Percentiles rank a stretch among this genome's conserved stretches.
phyloP scores from a whole-genome alignment of 2,888 invertebrate genomes.

The Matsumyia berberina region DNA sequence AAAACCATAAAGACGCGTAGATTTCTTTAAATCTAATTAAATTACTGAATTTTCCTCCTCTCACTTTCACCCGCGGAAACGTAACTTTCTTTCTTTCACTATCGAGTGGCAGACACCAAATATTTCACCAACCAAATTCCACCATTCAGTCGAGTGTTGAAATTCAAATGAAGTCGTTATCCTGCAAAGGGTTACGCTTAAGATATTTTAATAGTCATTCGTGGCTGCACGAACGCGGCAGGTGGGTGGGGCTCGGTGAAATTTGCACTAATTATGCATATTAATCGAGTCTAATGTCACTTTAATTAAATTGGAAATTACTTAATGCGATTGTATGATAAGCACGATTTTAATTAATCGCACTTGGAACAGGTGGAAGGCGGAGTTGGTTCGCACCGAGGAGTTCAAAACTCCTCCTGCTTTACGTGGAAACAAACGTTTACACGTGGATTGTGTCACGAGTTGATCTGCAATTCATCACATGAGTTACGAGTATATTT shows the following conservation, averaged over 20 bases:
- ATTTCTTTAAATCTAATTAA: slow-evolving; percentile 26
- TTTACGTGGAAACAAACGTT: slow-evolving; percentile 10
- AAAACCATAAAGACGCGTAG: neutral
- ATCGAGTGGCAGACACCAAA: slow-evolving; percentile 17
- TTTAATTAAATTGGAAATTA: slow-evolving; percentile 73
- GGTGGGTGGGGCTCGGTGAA: slow-evolving; percentile 3
- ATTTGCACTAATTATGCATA: slow-evolving; percentile 72
- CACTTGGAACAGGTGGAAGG: slow-evolving; percentile 39
- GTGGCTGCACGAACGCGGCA: slow-evolving; percentile 31
- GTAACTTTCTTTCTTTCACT: slow-evolving; percentile 56
- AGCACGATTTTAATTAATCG: slow-evolving; percentile 73
- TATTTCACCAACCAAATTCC: slow-evolving; percentile 45
- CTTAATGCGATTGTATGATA: slow-evolving; percentile 32
- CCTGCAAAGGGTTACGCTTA: slow-evolving; percentile 25
- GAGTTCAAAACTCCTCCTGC: no score
- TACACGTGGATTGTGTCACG: slow-evolving; percentile 34
- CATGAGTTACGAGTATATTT: slow-evolving; percentile 30
- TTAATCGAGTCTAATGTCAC: slow-evolving; percentile 70
- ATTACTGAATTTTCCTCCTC: slow-evolving; percentile 12
- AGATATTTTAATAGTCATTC: slow-evolving; percentile 59
- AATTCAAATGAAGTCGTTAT: slow-evolving; percentile 56
- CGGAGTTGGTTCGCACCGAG: neutral
- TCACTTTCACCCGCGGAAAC: slow-evolving; percentile 15
- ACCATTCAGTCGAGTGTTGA: neutral
- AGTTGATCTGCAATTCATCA: slow-evolving; percentile 38